Base-by-base conservation (phyloP, 2,797 vertebrate genomes). In the Fundulus diaphanus region DNA sequence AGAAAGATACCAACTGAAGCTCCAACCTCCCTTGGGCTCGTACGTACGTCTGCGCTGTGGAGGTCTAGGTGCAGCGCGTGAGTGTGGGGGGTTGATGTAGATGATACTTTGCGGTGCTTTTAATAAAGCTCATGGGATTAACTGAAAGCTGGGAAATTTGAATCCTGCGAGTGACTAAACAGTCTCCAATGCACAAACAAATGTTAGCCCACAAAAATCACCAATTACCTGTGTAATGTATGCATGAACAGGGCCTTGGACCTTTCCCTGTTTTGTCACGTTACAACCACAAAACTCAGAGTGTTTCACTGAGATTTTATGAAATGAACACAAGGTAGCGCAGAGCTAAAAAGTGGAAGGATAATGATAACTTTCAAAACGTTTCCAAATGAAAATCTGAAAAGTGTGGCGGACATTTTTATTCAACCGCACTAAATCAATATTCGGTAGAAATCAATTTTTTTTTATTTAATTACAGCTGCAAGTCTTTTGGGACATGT, bases 121-220 rank as follows among this genome's bases (percentile, higher is more conserved):
- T 90, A 84, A 85, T 85, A 91, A 89, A 89, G 83, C 83, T 52
- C 76, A 29, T 73, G 88, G 79, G 88, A 92, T 56, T 90, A 87
- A 73, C 66, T 77, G 74, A 71, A 85, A 87, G 81, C 77, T 77
- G 78, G 74, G 76, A 81, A 86, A 88, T 85, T 48, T 67, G 59
- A 70, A 54, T 67, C 71, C 71, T 87, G 40, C 56, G 66, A 81
- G 74, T 70, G 37, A 70, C 66, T 54, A 16, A 54, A 73, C 54
- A 77, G 52, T 24, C 78, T 73, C 68, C 49, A 20, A 72, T 74
- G 68, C 40, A 54, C 70, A 75, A 68, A 86, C 70, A 74, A 56
- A 70, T n/a, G n/a, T n/a, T 27, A 71, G 37, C 46, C 15, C 68
- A 56, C 20, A 46, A 63, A 35, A 48, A 57, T 67, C 46, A 46